These are phyloP conservation scores for Trachelipus rathkii DNA, from an alignment of 1,140 invertebrate species.

Conservation along the genomic window DNA sequence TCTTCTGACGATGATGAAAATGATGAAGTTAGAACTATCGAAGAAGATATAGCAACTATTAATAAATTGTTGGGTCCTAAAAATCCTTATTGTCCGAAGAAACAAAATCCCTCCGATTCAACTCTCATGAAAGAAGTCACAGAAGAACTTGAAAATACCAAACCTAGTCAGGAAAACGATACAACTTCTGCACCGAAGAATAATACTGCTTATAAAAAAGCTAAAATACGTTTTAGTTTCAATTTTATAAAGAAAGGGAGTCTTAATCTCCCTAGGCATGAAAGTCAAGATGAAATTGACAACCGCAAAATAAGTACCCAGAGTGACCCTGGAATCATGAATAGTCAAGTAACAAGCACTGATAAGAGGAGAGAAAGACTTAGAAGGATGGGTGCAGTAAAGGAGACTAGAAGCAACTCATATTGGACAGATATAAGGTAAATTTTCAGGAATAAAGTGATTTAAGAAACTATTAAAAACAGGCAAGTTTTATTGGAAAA, in stretches of 20 bases:
- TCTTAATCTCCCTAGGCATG: not conserved
- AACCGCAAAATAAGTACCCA: conserved; percentile 30
- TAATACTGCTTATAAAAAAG: not conserved
- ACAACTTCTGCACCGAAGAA: too few species aligned
- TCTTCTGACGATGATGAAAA: conserved; percentile 25
- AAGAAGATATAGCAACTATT: not conserved
- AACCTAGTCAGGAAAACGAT: too few species aligned
- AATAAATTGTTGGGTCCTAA: not conserved
- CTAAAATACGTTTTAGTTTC: conserved; percentile 25
- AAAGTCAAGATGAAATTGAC: conserved; percentile 28
- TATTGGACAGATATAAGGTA: too few species aligned
- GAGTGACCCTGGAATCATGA: conserved; percentile 35
- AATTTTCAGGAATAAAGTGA: too few species aligned
- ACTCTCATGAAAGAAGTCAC: not conserved
- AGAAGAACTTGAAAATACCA: too few species aligned
- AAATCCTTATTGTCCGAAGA: too few species aligned
- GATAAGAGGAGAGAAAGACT: conserved; percentile 7
- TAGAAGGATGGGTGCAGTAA: conserved; percentile 34
- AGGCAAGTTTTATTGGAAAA: too few species aligned
- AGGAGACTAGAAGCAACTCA: not conserved
- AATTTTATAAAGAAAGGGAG: not conserved
- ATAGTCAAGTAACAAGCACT: not conserved
- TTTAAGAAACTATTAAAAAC: too few species aligned
- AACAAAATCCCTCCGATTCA: not conserved
- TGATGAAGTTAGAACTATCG: not conserved